Percentiles rank a stretch among this genome's conserved stretches.
Evolutionary conservation across 2,888 invertebrate species (phyloP).

Genomic region (Himalopsyche kuldschensis): DNA sequence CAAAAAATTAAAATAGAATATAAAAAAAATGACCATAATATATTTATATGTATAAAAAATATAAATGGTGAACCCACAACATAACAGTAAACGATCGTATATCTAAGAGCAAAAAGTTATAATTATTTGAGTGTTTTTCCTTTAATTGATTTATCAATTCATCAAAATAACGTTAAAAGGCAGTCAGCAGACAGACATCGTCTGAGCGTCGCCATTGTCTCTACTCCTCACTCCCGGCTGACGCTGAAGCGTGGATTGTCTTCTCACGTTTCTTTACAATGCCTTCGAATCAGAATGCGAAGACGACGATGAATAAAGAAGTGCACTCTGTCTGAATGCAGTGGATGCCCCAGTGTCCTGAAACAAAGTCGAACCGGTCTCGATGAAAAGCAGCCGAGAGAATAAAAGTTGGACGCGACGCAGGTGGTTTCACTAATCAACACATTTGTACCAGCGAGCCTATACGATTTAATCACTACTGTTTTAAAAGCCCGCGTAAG

Average conservation of each 20-base stretch:
- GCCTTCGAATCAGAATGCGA: neutral
- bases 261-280: neutral
- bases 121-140: neutral
- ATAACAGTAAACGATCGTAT: no score
- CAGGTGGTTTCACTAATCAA: slow-evolving; percentile 34
- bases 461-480: slow-evolving; percentile 22
- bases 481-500: slow-evolving; percentile 5
- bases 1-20: no score
- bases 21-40: no score
- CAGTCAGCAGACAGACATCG: neutral
- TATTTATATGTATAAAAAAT: no score
- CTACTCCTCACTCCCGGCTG: neutral
- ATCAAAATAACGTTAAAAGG: neutral
- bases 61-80: no score
- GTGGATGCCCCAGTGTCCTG: neutral
- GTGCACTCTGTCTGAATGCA: neutral
- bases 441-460: slow-evolving; percentile 5
- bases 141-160: neutral
- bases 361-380: slow-evolving; percentile 2
- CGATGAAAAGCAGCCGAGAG: neutral
- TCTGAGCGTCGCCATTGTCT: neutral
- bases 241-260: neutral
- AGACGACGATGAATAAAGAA: neutral
- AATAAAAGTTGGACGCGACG: slow-evolving; percentile 4
- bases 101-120: no score